Evolutionary conservation across 2,888 invertebrate genomes (phyloP).

Genomic region (Biston betularia): DNA sequence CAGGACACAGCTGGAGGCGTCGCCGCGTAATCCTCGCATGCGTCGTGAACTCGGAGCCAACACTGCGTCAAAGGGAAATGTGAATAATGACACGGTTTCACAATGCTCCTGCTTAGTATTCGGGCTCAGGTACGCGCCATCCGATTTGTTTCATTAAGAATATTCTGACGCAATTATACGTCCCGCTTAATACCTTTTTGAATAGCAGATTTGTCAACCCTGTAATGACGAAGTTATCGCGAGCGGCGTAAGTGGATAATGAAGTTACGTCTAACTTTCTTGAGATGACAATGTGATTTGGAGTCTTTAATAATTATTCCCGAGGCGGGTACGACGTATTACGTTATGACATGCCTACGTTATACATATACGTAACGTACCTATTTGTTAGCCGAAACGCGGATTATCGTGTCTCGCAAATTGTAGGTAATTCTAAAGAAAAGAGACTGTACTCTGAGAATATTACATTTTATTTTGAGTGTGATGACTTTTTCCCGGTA

Average conservation of each 20-base stretch:
- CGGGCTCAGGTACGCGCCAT: slow-evolving; percentile 49
- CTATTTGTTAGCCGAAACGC: slow-evolving; percentile 11
- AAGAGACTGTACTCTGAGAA: slow-evolving; percentile 23
- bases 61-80: slow-evolving; percentile 66
- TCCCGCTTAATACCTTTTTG: slow-evolving; percentile 30
- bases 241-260: slow-evolving; percentile 34
- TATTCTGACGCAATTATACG: slow-evolving; percentile 37
- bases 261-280: slow-evolving; percentile 35
- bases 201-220: slow-evolving; percentile 34
- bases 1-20: slow-evolving; percentile 73
- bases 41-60: slow-evolving; percentile 59
- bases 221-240: slow-evolving; percentile 34
- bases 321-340: slow-evolving; percentile 18
- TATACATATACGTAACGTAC: slow-evolving; percentile 1
- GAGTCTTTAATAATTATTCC: slow-evolving; percentile 34
- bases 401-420: slow-evolving; percentile 22
- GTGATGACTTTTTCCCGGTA: slow-evolving; percentile 29
- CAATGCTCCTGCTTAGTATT: slow-evolving; percentile 50
- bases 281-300: slow-evolving; percentile 34
- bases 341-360: background rate
- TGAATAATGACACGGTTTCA: slow-evolving; percentile 70
- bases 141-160: slow-evolving; percentile 47
- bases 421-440: slow-evolving; percentile 25
- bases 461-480: slow-evolving; percentile 34
- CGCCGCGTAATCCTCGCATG: slow-evolving; percentile 71